phyloP scores from a whole-genome alignment of 2,113 vertebrate species.

The Lepisosteus osseus region DNA sequence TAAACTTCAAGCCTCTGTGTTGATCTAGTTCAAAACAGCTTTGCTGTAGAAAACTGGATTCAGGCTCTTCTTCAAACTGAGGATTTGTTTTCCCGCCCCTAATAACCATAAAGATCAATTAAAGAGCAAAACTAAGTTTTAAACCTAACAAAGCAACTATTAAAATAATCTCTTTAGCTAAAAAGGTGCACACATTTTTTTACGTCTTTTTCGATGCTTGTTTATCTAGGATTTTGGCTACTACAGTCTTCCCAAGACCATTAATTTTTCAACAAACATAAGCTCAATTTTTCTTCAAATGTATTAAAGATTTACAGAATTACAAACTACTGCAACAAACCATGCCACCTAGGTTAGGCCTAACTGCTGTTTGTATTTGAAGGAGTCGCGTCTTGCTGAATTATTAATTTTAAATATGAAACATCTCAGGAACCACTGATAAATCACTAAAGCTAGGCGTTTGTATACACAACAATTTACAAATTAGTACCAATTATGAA shows the following conservation, averaged over 20 bases:
- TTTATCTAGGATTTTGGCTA: slow-evolving; percentile 7
- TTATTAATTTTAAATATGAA: slow-evolving; percentile 41
- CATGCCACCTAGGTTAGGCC: slow-evolving; percentile 13
- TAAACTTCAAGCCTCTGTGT: no score
- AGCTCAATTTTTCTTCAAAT: neutral
- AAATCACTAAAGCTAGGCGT: slow-evolving; percentile 38
- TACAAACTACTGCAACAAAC: neutral
- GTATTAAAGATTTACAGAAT: neutral
- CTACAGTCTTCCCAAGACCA: neutral
- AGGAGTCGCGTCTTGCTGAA: slow-evolving; percentile 32
- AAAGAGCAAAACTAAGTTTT: no score
- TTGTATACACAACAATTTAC: slow-evolving; percentile 23
- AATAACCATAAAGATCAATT: no score
- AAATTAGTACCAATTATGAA: slow-evolving; percentile 33
- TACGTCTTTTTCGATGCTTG: slow-evolving; percentile 14
- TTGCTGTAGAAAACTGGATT: slow-evolving; percentile 17
- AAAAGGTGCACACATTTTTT: neutral
- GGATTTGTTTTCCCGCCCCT: no score
- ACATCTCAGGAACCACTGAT: slow-evolving; percentile 42
- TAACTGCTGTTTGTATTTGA: slow-evolving; percentile 34
- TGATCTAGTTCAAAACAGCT: slow-evolving; percentile 20
- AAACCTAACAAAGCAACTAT: no score
- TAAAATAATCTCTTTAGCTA: no score
- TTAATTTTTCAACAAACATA: neutral
- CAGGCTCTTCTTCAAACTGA: no score